A percentile compares a stretch with the other conserved stretches of the same genome.
Conservation (phyloP, 2,113 vertebrate genomes). For the Hyperopisus bebe region DNA sequence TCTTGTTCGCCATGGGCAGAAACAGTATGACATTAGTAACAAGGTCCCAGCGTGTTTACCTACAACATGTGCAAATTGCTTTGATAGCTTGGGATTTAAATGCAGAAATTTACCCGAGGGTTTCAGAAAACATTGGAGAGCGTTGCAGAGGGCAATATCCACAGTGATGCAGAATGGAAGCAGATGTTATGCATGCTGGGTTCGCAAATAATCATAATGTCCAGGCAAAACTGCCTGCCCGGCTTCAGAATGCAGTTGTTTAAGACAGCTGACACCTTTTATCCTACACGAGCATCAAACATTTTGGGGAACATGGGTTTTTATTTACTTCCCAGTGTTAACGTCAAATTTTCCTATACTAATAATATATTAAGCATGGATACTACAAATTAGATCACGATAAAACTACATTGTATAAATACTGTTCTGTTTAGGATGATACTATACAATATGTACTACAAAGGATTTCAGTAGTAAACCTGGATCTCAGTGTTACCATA, state of each 20-base stretch:
- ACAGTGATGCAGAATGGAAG: not conserved
- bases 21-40: not conserved
- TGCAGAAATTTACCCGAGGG: not conserved
- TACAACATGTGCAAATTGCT: conserved; percentile 20
- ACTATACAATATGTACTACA: not conserved
- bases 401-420: not conserved
- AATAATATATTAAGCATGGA: not conserved
- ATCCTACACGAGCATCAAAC: not conserved
- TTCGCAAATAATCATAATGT: not conserved
- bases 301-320: not conserved
- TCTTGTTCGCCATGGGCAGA: not conserved
- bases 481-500: not conserved
- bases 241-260: not conserved
- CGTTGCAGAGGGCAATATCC: not conserved
- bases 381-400: not conserved
- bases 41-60: conserved; percentile 3
- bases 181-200: not conserved
- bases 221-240: not conserved
- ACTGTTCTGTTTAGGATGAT: not conserved
- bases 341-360: not conserved
- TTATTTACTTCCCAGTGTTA: not conserved
- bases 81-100: conserved; percentile 14
- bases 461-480: not conserved
- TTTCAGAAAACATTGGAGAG: not conserved
- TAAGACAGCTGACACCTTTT: not conserved